Evolutionary conservation across 2,888 invertebrate genomes (phyloP).

Genomic region (Gryllus longicercus): DNA sequence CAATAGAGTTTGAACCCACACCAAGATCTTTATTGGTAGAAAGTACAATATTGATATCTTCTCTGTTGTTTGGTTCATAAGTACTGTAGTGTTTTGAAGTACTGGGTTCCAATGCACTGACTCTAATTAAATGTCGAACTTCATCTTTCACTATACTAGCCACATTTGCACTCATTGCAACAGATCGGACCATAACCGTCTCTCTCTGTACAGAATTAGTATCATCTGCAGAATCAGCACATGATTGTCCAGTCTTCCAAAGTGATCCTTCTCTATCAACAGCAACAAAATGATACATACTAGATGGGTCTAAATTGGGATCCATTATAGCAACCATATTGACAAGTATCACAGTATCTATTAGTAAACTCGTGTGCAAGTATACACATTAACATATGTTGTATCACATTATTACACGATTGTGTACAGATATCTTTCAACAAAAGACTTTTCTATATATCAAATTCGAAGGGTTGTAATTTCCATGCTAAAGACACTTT

Average conservation of each 20-base stretch:
- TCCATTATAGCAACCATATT: conserved; percentile 29
- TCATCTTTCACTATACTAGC: conserved; percentile 35
- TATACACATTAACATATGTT: background rate
- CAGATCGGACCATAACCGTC: conserved; percentile 30
- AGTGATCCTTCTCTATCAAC: conserved; percentile 17
- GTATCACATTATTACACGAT: background rate
- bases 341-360: conserved; percentile 21
- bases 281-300: conserved; percentile 21
- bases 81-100: background rate
- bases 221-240: background rate
- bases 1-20: background rate
- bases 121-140: conserved; percentile 34
- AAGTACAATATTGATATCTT: background rate
- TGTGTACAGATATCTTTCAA: background rate
- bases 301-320: background rate
- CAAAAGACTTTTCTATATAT: background rate
- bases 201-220: background rate
- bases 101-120: conserved; percentile 27
- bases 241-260: background rate
- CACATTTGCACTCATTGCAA: conserved; percentile 37
- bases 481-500: conserved; percentile 33
- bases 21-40: background rate
- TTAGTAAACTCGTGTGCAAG: background rate
- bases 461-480: conserved; percentile 31
- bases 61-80: background rate